Base-by-base conservation (phyloP, 2,113 vertebrate species). In the Rutilus rutilus region DNA sequence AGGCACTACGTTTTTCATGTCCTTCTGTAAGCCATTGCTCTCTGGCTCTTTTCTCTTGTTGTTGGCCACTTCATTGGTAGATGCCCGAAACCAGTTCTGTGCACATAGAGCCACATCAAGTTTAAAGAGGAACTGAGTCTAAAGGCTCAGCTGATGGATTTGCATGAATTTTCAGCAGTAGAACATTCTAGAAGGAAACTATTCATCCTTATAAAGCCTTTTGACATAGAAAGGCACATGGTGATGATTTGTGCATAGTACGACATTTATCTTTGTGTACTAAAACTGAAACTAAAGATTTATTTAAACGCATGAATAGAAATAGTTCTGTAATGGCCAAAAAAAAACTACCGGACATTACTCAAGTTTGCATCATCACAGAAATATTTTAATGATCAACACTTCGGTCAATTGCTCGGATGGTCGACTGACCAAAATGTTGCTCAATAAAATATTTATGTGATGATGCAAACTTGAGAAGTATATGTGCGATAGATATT, bases 31-130 rank as follows among this genome's bases (percentile, higher is more conserved):
- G 21, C 89, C 90, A 47, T 93, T 90, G 88, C 90, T 91, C 84
- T 94, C 92, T 4, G 91, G 89, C 21, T 93, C 93, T 92, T 93
- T 95, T 89, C 73, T 95, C 90, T 95, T 96, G 90, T 93, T 96
- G 90, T 93, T 95, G 90, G 94, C 90, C 54, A 92, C 93, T 17
- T 94, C 92, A 60, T 97, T 95, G 76, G 92, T 92, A 1, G 96
- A 95, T 52, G 97, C 96, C 33, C 97, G 96, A 92, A 99, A 99
- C 98, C 98, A 99, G 94, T 99, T 99, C 98, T 99, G 62, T 89
- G 23, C 62, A 82, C 4, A 69, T 2, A 83, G 69, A 30, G 17
- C 27, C 19, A 67, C 83, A 87, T 15, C 67, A 54, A 73, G n/a
- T 30, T 39, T 2, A 82, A 69, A 45, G 15, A n/a, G 57, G n/a